phyloP scores from a whole-genome alignment of 2,113 vertebrate species.

The Petroica traversi region DNA sequence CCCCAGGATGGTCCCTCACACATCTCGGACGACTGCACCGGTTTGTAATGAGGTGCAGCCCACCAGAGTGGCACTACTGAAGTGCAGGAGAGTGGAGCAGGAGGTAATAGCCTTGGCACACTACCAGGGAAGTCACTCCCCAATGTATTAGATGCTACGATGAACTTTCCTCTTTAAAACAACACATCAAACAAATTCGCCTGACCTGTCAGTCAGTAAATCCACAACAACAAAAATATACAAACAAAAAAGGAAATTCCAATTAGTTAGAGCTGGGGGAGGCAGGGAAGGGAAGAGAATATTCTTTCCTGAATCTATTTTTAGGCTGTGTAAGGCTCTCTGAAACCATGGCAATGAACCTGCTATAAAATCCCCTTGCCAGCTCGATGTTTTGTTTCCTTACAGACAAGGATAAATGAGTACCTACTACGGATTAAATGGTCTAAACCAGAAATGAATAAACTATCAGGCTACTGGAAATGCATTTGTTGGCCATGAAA shows the following conservation, averaged over 20 bases:
- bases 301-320: slow-evolving; percentile 62
- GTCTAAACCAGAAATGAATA: background rate
- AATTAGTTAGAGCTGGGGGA: slow-evolving; percentile 12
- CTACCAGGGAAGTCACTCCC: background rate
- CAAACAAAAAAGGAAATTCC: slow-evolving; percentile 33
- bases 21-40: rapidly evolving
- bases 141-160: rapidly evolving
- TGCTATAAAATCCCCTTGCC: slow-evolving; percentile 11
- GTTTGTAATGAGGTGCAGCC: background rate
- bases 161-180: slow-evolving; percentile 19
- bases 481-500: background rate
- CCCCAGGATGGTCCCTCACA: background rate
- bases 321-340: slow-evolving; percentile 18
- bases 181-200: background rate
- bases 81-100: background rate
- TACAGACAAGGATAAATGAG: slow-evolving; percentile 18
- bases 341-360: slow-evolving; percentile 66
- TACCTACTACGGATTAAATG: background rate
- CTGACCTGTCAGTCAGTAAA: slow-evolving; percentile 13
- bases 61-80: background rate
- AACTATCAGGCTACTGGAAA: background rate
- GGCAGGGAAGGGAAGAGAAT: slow-evolving; percentile 29
- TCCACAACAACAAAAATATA: background rate
- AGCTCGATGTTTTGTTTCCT: background rate
- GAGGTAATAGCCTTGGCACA: background rate